These are phyloP conservation scores for Lagopus leucura DNA, from an alignment of 2,113 vertebrate genomes.

Conservation along the genomic window DNA sequence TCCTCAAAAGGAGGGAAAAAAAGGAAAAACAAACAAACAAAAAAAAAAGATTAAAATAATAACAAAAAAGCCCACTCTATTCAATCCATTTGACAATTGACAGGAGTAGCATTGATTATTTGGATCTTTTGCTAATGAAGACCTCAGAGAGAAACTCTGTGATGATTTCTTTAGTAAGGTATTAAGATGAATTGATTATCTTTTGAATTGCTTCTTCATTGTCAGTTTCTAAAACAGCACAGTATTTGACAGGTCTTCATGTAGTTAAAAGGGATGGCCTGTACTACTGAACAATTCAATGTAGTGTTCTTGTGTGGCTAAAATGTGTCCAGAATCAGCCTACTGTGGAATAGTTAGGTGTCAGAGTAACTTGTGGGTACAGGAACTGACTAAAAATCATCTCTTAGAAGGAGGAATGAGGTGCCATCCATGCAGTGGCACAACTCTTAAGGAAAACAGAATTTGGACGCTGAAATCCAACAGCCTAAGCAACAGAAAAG, in stretches of 20 bases:
- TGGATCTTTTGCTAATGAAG: neutral
- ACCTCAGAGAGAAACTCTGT: neutral
- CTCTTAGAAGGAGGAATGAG: constrained; percentile 9
- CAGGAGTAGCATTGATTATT: neutral
- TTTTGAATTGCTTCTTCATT: neutral
- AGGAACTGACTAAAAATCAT: constrained; percentile 5
- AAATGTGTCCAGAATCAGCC: neutral
- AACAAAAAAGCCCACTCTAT: neutral
- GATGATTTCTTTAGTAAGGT: neutral
- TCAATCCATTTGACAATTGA: neutral
- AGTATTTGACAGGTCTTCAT: neutral
- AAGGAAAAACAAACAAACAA: too few relatives aligned
- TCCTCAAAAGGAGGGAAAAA: neutral
- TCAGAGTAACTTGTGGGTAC: neutral
- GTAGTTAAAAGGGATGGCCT: neutral
- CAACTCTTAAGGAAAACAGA: neutral
- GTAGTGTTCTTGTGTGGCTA: neutral
- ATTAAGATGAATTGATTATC: neutral
- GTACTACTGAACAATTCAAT: neutral
- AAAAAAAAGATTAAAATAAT: neutral
- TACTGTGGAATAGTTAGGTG: neutral
- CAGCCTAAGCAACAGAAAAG: constrained; percentile 9
- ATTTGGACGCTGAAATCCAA: neutral
- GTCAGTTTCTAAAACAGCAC: neutral
- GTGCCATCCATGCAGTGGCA: neutral